Conservation (phyloP, 1,140 invertebrate species). For the Kradibia gibbosae region DNA sequence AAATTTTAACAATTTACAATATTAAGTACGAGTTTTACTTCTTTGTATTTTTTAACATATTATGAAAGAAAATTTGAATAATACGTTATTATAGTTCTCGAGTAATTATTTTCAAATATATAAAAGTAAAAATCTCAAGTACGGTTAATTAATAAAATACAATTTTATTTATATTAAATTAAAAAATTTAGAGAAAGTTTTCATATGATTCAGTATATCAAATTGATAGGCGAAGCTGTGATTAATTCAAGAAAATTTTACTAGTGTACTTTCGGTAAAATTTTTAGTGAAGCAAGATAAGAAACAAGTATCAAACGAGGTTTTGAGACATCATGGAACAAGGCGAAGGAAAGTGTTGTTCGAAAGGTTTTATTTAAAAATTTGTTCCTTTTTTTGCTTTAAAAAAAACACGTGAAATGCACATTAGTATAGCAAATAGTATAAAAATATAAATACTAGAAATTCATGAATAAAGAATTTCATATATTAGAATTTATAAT, state of each 20-base stretch:
- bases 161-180: no score
- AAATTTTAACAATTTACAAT: neutral
- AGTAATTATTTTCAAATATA: no score
- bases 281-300: neutral
- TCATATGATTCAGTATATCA: neutral
- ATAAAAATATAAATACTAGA: no score
- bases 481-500: no score
- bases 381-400: neutral
- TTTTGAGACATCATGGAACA: constrained; percentile 57
- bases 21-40: neutral
- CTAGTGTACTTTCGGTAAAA: neutral
- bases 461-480: no score
- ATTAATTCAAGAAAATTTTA: neutral
- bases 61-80: no score
- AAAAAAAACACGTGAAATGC: no score
- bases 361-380: constrained; percentile 55
- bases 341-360: constrained; percentile 56
- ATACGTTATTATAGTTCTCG: no score
- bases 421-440: no score
- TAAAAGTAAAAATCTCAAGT: no score
- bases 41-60: no score
- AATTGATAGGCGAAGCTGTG: neutral
- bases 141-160: no score
- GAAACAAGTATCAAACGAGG: neutral
- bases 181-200: neutral